Base-by-base conservation (phyloP, 2,113 vertebrate genomes). In the Nerophis lumbriciformis region DNA sequence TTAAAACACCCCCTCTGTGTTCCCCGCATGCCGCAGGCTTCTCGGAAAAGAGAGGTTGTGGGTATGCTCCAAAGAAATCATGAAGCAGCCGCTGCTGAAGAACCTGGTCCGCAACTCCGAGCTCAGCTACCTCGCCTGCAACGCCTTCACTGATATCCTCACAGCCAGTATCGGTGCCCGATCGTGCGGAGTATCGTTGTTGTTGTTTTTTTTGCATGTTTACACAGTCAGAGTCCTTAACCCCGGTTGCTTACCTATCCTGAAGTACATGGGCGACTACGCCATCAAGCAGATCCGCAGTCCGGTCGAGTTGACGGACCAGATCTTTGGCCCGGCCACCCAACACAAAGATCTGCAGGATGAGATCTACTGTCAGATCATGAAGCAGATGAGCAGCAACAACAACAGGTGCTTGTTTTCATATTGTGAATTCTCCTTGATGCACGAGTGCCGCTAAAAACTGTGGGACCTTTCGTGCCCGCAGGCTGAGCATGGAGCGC, bases 181-280 rank as follows among this genome's bases (percentile, higher is more conserved):
- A 15, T 4, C 14, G 1, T 14, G 58, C 58, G 0, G 45, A 48
- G 19, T 36, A 10, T 16, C 5, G 6, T 8, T 42, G 6, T 28
- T 12, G n/a, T 13, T 7, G 3, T 37, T 8, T 48, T 76, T 5
- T 8, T 75, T 82, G 72, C n/a, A 83, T 28, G 21, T 28, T 28
- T 66, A 87, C 72, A 66, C 78, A 8, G 38, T 16, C 14, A 6
- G 5, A 12, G 6, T 57, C 55, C 55, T 57, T 57, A 39, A 57
- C 55, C 8, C 13, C 8, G 55, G 16, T 12, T 10, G 55, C 39
- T 28, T 44, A 99, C 95, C 94, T 48, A 94, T 98, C 77, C 89
- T 99, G 84, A 96, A 93, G 83, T 99, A 97, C 69, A 98, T 96
- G 94, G 96, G 96, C 0, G 96, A 99, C 84, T 98, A 98, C 69